Conservation (phyloP, 1,140 invertebrate genomes). For the Maniola jurtina region DNA sequence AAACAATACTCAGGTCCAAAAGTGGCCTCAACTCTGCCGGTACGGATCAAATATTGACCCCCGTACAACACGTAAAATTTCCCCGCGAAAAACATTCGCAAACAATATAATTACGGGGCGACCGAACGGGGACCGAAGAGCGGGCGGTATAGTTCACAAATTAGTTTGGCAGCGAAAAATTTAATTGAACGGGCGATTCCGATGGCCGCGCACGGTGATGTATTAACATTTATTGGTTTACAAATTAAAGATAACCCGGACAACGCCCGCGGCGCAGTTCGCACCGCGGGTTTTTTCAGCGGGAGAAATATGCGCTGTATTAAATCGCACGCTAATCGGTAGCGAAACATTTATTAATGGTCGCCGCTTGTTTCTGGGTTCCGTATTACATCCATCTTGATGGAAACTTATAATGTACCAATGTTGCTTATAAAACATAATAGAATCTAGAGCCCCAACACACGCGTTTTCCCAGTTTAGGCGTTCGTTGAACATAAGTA, state of each 20-base stretch:
- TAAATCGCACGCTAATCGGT: conserved; percentile 63
- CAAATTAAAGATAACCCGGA: conserved; percentile 70
- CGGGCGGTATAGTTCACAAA: conserved; percentile 67
- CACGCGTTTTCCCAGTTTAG: no score
- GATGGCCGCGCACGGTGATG: conserved; percentile 54
- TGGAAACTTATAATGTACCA: no score
- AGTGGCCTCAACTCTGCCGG: conserved; percentile 43
- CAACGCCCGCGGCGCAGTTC: conserved; percentile 43
- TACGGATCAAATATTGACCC: conserved; percentile 67
- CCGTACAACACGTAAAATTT: conserved; percentile 66
- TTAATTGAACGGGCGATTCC: conserved; percentile 61
- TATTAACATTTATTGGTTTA: conserved; percentile 76
- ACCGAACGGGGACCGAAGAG: conserved; percentile 49
- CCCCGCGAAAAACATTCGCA: conserved; percentile 68
- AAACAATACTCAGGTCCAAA: conserved; percentile 50
- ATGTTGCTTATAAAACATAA: no score
- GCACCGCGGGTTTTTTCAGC: conserved; percentile 49
- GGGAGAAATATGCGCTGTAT: conserved; percentile 56
- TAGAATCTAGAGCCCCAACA: no score
- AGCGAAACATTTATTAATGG: conserved; percentile 63
- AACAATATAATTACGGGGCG: conserved; percentile 66
- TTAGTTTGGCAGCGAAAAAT: conserved; percentile 72
- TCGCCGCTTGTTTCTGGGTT: conserved; percentile 10
- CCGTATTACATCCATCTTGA: neutral
- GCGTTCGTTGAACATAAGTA: no score